These are phyloP conservation scores for Spermophilus dauricus DNA, from an alignment of 2,113 vertebrate genomes.

Conservation along the genomic window DNA sequence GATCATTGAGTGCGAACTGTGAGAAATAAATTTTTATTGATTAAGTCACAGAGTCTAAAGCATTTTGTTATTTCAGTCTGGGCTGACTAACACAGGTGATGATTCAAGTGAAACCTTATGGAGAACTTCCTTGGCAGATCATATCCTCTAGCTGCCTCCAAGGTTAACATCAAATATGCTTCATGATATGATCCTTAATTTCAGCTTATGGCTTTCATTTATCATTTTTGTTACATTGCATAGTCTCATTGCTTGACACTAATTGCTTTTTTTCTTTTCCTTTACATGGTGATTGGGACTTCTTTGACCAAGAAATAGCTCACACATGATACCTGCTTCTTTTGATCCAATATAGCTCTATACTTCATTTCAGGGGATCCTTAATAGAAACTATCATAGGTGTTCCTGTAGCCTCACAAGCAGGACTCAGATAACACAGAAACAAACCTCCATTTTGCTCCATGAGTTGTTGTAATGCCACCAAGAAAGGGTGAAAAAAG, in stretches of 20 bases:
- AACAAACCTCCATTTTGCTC: background rate
- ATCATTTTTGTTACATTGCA: background rate
- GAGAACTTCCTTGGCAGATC: background rate
- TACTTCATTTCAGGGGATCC: background rate
- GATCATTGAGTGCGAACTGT: background rate
- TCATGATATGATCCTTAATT: background rate
- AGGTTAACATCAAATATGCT: background rate
- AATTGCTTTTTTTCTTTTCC: background rate
- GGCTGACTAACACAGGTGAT: background rate
- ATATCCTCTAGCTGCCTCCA: background rate
- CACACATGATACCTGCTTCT: background rate
- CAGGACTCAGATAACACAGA: background rate
- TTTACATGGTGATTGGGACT: background rate
- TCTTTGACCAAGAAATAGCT: background rate
- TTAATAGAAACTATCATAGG: background rate
- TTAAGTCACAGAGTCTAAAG: background rate
- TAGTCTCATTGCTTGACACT: background rate
- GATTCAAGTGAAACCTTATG: background rate
- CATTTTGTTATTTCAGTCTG: background rate
- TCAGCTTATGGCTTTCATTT: background rate
- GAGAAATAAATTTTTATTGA: background rate
- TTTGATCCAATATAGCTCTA: background rate
- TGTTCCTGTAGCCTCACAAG: background rate
- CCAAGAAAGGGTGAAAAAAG: too few species aligned
- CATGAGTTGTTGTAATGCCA: background rate